These are phyloP conservation scores for Enteromius radiatus DNA, from an alignment of 2,797 vertebrate species.

Conservation along the genomic window DNA sequence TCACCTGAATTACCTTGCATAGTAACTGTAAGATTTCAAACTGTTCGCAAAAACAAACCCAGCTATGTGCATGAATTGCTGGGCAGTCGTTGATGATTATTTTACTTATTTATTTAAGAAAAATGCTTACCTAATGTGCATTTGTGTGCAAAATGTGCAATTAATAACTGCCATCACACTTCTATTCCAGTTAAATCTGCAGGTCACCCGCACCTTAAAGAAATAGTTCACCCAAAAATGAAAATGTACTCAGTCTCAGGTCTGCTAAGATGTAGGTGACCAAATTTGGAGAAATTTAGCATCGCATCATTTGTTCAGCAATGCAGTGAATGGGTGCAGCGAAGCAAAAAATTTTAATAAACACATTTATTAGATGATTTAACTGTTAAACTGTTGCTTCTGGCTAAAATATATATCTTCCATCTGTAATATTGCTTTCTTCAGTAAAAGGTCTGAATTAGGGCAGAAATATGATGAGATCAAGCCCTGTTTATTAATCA, in stretches of 20 bases:
- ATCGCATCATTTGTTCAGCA: not conserved
- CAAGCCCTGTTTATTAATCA: not conserved
- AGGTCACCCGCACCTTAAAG: not conserved
- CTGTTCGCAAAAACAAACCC: not conserved
- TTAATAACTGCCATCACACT: not conserved
- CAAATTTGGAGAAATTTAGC: not conserved
- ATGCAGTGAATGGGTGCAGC: not conserved
- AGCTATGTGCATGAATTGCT: not conserved
- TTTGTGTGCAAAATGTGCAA: too few relatives aligned
- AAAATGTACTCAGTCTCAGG: not conserved
- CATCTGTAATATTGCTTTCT: not conserved
- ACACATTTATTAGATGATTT: not conserved
- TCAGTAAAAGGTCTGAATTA: not conserved
- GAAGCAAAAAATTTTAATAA: not conserved
- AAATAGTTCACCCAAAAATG: not conserved
- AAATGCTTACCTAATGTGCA: not conserved
- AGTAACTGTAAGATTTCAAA: not conserved
- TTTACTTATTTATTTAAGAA: not conserved
- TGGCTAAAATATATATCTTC: not conserved
- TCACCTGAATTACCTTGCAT: not conserved
- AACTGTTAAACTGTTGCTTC: not conserved
- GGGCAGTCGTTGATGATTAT: not conserved
- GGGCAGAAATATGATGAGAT: not conserved
- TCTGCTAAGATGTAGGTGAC: not conserved
- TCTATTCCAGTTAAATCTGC: not conserved